Base-by-base conservation (phyloP, 2,797 vertebrate species). In the Chelon labrosus region DNA sequence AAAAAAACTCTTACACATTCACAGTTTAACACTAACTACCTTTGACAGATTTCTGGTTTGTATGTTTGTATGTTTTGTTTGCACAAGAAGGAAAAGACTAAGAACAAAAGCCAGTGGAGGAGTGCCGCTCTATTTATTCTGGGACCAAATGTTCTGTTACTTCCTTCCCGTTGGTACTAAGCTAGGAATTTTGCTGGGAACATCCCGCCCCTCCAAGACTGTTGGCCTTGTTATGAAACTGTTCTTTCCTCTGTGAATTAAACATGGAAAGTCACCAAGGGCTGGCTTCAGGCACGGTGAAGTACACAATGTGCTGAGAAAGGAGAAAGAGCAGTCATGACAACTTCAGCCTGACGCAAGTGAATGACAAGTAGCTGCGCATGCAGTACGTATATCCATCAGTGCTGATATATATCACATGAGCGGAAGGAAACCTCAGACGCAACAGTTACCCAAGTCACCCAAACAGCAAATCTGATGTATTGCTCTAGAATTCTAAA, bases 151-250 rank as follows among this genome's bases (percentile, higher is more conserved):
- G 65, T 61, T n/a, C 71, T 65, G 9, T 10, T 14, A 70, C 76
- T 90, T 92, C 89, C 89, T 87, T 84, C 81, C 88, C 17, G 42
- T 72, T 47, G 50, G 14, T 60, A 56, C 78, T n/a, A 42, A 49
- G 38, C 62, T 56, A 42, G 79, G 54, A 78, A 67, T 77, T 25
- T 52, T 55, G 39, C 38, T 78, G 78, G 80, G 83, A 89, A 91
- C 67, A 52, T 73, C 64, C 20, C 64, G 46, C 73, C 74, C 49
- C 56, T 38, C 39, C 27, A 11, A 63, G 70, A 89, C 68, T 31
- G 55, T 39, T 13, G 27, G 50, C 68, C 70, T 81, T 78, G 75
- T 65, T 58, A 9, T 62, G 44, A n/a, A 65, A 82, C 50, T 38
- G 42, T 17, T 75, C 46, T 65, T 37, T 60, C 54, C 58, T 35